Conservation (phyloP, 1,140 invertebrate species). For the Anastrepha ludens region DNA sequence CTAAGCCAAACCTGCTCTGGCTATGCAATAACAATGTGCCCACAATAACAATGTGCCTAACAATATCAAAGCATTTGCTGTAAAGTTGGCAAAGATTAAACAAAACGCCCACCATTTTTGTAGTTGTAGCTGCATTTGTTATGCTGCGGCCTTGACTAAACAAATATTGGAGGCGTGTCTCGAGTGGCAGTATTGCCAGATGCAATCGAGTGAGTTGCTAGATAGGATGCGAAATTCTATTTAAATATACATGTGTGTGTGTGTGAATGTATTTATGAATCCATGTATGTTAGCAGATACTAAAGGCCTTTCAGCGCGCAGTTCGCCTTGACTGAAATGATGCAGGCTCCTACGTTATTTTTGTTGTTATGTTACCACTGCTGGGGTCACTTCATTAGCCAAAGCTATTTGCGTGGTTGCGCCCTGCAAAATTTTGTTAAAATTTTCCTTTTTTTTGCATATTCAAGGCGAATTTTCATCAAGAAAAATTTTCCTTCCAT, state of each 20-base stretch:
- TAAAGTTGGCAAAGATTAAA: constrained; percentile 39
- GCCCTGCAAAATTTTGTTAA: not conserved
- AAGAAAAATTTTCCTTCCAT: no score
- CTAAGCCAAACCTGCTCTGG: not conserved
- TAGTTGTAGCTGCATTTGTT: not conserved
- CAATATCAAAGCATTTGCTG: not conserved
- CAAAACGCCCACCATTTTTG: constrained; percentile 8
- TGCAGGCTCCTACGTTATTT: not conserved
- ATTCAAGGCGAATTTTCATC: no score
- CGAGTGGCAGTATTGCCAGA: not conserved
- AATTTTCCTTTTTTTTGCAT: not conserved
- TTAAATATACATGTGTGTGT: not conserved
- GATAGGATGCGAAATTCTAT: not conserved
- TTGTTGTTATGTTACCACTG: not conserved
- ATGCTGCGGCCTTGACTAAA: constrained; percentile 1
- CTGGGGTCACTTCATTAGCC: constrained; percentile 13
- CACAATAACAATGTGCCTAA: no score
- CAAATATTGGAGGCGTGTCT: constrained; percentile 47
- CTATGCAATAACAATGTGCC: not conserved
- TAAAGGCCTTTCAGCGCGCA: not conserved
- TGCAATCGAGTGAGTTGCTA: not conserved
- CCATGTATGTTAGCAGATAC: no score
- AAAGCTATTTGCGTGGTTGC: constrained; percentile 43
- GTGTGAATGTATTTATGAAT: not conserved
- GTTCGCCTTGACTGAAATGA: not conserved